Base-by-base conservation (phyloP, 2,797 vertebrate genomes). In the Menidia menidia region DNA sequence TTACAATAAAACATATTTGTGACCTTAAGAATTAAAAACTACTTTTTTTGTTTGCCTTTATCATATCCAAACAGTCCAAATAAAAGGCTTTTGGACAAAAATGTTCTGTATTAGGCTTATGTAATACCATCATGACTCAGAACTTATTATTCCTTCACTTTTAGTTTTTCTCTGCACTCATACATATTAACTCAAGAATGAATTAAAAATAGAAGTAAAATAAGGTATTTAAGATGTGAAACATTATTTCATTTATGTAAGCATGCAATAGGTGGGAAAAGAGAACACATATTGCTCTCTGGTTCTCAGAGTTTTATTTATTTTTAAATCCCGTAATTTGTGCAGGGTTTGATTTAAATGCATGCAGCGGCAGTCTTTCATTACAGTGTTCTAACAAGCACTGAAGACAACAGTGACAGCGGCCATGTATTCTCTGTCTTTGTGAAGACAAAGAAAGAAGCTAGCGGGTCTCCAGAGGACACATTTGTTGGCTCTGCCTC, bases 341-440 rank as follows among this genome's bases (percentile, higher is more conserved):
- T 53, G 51, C 56, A 58, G 33, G 33, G 18, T 60, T 65, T 73
- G 43, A 85, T 50, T 43, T 15, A n/a, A 71, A 73, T 41, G 25
- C 51, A 68, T 61, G 68, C 60, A 63, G 42, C 48, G 67, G 80
- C 71, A 53, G 68, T 82, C 79, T 74, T 81, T 82, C 67, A 83
- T 78, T 68, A 82, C 81, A 72, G 61, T 55, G 65, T 45, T 77
- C 77, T 80, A 88, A 86, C 89, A 87, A 82, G 81, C 75, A 78
- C 44, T 39, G 72, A 71, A 66, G 80, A 86, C 83, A 83, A 71
- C 55, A 73, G 77, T 80, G 87, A 84, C 86, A 87, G 71, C 15
- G 60, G 67, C 75, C 68, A 80, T 87, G 82, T 68, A 86, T 82
- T 80, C 57, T 82, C 53, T 54, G 58, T 70, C 72, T 72, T 44